These are phyloP conservation scores for Gallinago stenura DNA, from an alignment of 2,797 vertebrate genomes.

Conservation along the genomic window DNA sequence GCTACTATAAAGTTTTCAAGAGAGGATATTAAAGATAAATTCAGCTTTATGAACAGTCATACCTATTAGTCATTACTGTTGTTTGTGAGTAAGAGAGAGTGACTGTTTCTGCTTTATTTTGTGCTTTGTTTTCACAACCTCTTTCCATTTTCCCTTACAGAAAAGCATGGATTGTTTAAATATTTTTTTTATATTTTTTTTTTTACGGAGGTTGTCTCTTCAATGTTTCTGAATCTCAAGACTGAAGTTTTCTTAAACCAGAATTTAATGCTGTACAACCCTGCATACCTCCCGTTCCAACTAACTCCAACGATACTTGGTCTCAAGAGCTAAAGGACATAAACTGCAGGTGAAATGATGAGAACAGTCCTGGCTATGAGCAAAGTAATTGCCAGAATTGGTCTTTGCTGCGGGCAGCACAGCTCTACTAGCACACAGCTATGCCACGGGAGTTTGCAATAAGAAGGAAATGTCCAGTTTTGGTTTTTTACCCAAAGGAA, in stretches of 20 bases:
- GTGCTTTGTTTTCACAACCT: not conserved
- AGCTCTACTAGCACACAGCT: not conserved
- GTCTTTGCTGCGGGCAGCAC: not conserved
- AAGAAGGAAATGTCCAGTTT: not conserved
- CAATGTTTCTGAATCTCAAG: not conserved
- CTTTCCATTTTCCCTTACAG: not conserved
- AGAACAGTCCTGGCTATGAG: not conserved
- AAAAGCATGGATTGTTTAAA: not conserved
- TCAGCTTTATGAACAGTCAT: not conserved
- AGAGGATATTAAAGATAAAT: constrained; percentile 25
- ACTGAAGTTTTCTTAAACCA: not conserved
- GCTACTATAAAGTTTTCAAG: not conserved
- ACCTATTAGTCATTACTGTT: not conserved
- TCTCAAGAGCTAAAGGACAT: not conserved
- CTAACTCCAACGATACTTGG: not conserved
- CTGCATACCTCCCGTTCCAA: not conserved
- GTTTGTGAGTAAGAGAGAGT: not conserved
- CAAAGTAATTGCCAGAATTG: not conserved
- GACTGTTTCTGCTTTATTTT: constrained; percentile 11
- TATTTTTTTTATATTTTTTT: not conserved
- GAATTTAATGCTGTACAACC: not conserved
- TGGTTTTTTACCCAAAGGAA: not conserved
- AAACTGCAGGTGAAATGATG: not conserved
- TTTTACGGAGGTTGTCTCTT: not conserved
- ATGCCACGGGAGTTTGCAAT: not conserved